Base-by-base conservation (phyloP, 2,113 vertebrate species). In the Engystomops pustulosus region DNA sequence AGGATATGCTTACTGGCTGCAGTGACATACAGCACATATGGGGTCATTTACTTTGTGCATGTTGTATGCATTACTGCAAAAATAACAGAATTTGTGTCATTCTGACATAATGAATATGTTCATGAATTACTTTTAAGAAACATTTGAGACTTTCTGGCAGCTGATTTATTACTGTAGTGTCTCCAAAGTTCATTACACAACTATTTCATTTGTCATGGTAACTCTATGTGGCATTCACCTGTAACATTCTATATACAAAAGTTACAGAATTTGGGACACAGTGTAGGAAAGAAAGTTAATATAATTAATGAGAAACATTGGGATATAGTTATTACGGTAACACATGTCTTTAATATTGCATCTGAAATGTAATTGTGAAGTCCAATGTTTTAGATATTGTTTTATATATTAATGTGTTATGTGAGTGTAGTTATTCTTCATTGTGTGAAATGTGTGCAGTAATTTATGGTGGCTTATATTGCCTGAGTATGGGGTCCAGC, bases 171-270 rank as follows among this genome's bases (percentile, higher is more conserved):
- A 70, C 25, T 41, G 4, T 72, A 17, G 34, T 38, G 68, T 74
- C 14, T 72, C 34, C 49, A 82, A 82, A 82, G 68, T 72, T 82
- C 51, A 81, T 30, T 25, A 79, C 58, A 44, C 38, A 80, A 80
- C 23, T 32, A 67, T 67, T 80, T 49, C 15, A 30, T 30, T 68
- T 67, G 71, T 49, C 23, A 47, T 17, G 6, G 20, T 23, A 23
- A 45, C 27, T 65, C 12, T 32, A 18, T 34, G 18, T 32, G 12
- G 3, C 62, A 17, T 32, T 67, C 12, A 15, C 17, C 15, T 49
- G 15, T 17, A 49, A 18, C 6, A 49, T 49, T 14, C 10, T 47
- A 47, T 32, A 67, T 15, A 67, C 6, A 67, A 27, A 32, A 67
- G 14, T 8, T 65, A 3, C 8, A 55, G 23, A 4, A 55, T 8